phyloP scores from a whole-genome alignment of 2,113 vertebrate species.

The Dasyprocta punctata region DNA sequence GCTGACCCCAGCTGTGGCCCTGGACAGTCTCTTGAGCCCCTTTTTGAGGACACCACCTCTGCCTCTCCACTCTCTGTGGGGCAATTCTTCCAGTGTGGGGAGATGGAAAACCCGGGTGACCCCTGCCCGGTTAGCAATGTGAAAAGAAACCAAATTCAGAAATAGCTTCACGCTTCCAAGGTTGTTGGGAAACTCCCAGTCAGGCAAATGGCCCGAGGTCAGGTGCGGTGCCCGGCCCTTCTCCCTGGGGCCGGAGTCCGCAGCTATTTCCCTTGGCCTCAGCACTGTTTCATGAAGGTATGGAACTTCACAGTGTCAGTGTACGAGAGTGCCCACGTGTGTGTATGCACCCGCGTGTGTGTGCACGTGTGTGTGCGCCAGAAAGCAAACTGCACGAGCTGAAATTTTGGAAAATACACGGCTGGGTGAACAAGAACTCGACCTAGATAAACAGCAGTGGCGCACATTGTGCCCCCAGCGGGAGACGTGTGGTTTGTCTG shows the following conservation, averaged over 20 bases:
- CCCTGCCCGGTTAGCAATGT: constrained; percentile 76
- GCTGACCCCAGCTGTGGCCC: background rate
- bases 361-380: too few relatives aligned
- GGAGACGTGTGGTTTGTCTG: background rate
- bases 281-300: background rate
- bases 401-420: background rate
- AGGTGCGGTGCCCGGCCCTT: constrained; percentile 71
- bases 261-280: background rate
- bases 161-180: constrained; percentile 77
- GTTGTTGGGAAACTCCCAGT: constrained; percentile 60
- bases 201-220: constrained; percentile 80
- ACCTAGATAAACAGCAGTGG: background rate
- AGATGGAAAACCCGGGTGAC: constrained; percentile 71
- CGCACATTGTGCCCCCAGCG: too few relatives aligned
- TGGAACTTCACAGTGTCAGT: background rate
- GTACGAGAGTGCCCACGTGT: fast-evolving
- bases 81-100: constrained; percentile 57
- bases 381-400: background rate
- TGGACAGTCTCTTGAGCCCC: background rate
- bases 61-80: constrained; percentile 50
- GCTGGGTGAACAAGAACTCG: background rate
- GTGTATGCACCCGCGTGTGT: too few relatives aligned
- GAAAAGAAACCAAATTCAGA: constrained; percentile 80
- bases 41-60: background rate
- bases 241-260: constrained; percentile 68